Evolutionary conservation across 2,888 invertebrate species (phyloP).

Genomic region (Microctonus brassicae): DNA sequence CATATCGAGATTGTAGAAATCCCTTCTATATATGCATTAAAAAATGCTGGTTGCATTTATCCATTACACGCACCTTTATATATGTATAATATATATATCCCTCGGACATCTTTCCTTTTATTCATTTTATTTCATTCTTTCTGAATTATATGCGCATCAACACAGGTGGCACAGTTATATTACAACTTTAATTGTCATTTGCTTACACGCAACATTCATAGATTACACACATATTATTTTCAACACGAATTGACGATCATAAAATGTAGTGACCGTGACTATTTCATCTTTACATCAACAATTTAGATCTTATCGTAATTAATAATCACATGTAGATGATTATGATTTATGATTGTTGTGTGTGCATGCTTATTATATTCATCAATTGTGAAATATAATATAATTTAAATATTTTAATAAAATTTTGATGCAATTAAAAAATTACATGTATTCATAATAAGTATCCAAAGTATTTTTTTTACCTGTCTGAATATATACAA

Average conservation of each 20-base stretch:
- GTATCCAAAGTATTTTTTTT: background rate
- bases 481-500: background rate
- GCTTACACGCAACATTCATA: background rate
- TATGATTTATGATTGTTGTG: conserved; percentile 10
- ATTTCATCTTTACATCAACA: background rate
- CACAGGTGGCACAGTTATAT: background rate
- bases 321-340: conserved; percentile 21
- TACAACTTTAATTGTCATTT: conserved; percentile 23
- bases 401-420: conserved; percentile 4
- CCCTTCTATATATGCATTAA: background rate
- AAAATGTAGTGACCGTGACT: conserved; percentile 11
- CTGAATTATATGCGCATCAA: background rate
- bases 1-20: background rate
- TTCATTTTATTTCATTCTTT: background rate
- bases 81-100: background rate
- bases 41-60: conserved; percentile 18
- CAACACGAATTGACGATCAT: background rate
- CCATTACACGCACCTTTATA: background rate
- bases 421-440: background rate
- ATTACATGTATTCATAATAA: background rate
- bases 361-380: background rate
- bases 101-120: background rate
- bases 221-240: background rate
- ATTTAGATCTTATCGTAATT: conserved; percentile 7
- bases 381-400: background rate